These are phyloP conservation scores for Apis cerana DNA, from an alignment of 1,140 invertebrate genomes.

Conservation along the genomic window DNA sequence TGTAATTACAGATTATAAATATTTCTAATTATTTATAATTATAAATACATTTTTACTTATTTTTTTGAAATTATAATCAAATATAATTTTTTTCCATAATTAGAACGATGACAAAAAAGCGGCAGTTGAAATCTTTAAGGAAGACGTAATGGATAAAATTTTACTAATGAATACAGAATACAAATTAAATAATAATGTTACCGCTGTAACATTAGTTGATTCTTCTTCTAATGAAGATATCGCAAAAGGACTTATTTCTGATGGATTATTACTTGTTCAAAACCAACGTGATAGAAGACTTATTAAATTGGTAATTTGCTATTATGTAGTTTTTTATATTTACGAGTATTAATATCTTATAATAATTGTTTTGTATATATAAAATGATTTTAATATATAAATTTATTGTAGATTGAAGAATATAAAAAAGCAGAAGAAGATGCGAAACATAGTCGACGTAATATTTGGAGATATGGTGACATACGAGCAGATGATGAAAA, in stretches of 20 bases:
- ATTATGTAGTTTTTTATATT: neutral
- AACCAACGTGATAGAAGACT: slow-evolving; percentile 90
- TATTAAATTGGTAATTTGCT: slow-evolving; percentile 85
- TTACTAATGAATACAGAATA: slow-evolving; percentile 89
- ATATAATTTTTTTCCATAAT: slow-evolving; percentile 21
- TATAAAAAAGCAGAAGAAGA: slow-evolving; percentile 92
- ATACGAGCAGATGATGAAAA: slow-evolving; percentile 95
- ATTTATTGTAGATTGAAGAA: slow-evolving; percentile 84
- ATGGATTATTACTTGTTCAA: slow-evolving; percentile 93
- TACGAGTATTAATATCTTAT: slow-evolving; percentile 5
- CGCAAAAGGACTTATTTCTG: slow-evolving; percentile 90
- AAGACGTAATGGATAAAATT: slow-evolving; percentile 86
- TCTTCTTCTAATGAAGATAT: slow-evolving; percentile 90
- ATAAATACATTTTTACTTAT: neutral
- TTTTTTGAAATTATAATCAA: no score
- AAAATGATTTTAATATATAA: slow-evolving; percentile 23
- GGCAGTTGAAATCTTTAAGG: slow-evolving; percentile 87
- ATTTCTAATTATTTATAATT: neutral
- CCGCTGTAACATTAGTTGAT: slow-evolving; percentile 88
- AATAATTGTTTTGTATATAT: neutral
- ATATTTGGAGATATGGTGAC: slow-evolving; percentile 98
- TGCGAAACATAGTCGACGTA: slow-evolving; percentile 91
- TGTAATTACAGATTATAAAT: no score
- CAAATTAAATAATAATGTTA: slow-evolving; percentile 83
- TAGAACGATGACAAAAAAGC: slow-evolving; percentile 89